A percentile compares a stretch with the other conserved stretches of the same genome.
Conservation (phyloP, 2,888 invertebrate genomes). For the Eupelmus urozonus region DNA sequence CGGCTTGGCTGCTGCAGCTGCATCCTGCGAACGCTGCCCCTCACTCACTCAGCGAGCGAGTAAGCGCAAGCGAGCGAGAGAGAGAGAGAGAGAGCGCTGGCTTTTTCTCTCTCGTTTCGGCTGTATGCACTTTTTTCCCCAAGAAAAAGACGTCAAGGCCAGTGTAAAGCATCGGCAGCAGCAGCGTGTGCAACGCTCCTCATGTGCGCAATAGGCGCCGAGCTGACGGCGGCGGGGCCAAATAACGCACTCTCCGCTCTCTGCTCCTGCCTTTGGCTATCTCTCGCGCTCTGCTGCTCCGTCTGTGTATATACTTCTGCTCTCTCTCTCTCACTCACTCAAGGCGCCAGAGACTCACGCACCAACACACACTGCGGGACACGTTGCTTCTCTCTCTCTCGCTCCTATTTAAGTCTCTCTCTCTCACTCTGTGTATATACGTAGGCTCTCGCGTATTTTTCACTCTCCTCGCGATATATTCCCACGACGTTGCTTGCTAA, state of each 20-base stretch:
- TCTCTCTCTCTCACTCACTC: neutral
- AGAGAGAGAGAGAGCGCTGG: no score
- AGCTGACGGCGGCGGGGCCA: constrained; percentile 54
- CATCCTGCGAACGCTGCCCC: constrained; percentile 41
- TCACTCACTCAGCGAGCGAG: neutral
- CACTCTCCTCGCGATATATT: no score
- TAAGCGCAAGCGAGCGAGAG: no score
- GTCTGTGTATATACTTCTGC: neutral
- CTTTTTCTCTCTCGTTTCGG: neutral
- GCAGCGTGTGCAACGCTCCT: no score
- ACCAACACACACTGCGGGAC: constrained; percentile 59
- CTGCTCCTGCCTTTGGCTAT: no score
- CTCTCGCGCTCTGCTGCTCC: no score
- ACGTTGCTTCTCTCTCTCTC: constrained; percentile 56
- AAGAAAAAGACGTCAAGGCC: constrained; percentile 50
- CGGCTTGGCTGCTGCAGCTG: constrained; percentile 15
- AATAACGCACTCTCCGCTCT: no score
- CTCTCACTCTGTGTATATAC: neutral
- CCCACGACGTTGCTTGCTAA: no score
- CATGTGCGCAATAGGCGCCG: constrained; percentile 74
- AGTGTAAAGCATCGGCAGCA: no score
- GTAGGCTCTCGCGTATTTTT: no score
- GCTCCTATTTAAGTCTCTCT: neutral
- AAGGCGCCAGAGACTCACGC: constrained; percentile 57
- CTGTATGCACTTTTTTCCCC: neutral